A percentile compares a stretch with the other conserved stretches of the same genome.
Evolutionary conservation across 2,113 vertebrate genomes (phyloP).

Genomic region (Callopanchax toddi): DNA sequence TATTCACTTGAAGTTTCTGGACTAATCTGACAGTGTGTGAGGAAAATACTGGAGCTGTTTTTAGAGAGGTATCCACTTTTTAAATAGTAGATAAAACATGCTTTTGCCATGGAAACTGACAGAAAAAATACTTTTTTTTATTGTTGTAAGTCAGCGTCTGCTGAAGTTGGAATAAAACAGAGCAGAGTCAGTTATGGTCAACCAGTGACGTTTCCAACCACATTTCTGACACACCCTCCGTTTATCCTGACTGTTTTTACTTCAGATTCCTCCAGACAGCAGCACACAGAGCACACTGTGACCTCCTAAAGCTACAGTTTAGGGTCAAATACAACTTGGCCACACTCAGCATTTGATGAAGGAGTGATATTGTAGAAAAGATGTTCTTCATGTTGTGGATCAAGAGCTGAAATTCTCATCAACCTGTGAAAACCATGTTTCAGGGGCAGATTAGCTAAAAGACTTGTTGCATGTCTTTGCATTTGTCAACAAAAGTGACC

Average conservation of each 20-base stretch:
- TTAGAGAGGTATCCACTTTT: too few species aligned
- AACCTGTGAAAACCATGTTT: background rate
- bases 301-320: constrained; percentile 26
- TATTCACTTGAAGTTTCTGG: constrained; percentile 8
- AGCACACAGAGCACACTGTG: constrained; percentile 30
- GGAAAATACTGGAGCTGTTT: constrained; percentile 20
- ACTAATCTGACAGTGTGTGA: background rate
- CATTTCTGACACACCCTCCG: constrained; percentile 70
- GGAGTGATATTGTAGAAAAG: constrained; percentile 5
- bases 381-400: background rate
- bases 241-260: constrained; percentile 27
- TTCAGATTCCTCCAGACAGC: constrained; percentile 39
- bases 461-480: too few species aligned
- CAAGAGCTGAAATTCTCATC: background rate
- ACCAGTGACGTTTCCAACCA: constrained; percentile 59
- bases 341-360: background rate
- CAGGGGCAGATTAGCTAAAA: too few species aligned
- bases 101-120: constrained; percentile 41
- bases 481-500: too few species aligned
- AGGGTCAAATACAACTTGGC: constrained; percentile 33
- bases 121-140: constrained; percentile 23
- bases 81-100: background rate
- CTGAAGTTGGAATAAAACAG: constrained; percentile 42
- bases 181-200: constrained; percentile 39
- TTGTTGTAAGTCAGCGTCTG: constrained; percentile 22